Evolutionary conservation across 2,113 vertebrate genomes (phyloP).

Genomic region (Chaetorhynchus papuensis): DNA sequence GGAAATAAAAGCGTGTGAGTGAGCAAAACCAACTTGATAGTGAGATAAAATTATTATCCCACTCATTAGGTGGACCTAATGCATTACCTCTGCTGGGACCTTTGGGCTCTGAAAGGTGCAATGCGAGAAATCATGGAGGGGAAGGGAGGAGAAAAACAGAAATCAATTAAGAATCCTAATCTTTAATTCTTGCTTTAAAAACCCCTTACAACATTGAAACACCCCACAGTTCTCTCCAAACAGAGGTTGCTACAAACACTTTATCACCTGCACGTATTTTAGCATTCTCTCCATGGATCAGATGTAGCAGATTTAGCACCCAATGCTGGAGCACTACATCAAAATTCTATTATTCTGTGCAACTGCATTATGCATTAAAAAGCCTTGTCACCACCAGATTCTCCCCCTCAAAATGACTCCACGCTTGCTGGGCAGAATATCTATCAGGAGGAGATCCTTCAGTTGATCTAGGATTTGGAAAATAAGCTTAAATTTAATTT

Average conservation of each 20-base stretch:
- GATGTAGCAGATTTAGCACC: slow-evolving; percentile 40
- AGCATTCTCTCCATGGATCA: slow-evolving; percentile 12
- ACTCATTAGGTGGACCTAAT: slow-evolving; percentile 72
- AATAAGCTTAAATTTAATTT: neutral
- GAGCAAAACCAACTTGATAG: slow-evolving; percentile 43
- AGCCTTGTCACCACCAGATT: slow-evolving; percentile 15
- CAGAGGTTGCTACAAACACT: neutral
- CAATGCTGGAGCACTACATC: slow-evolving; percentile 25
- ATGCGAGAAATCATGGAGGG: neutral
- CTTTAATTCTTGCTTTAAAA: neutral
- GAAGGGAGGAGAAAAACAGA: slow-evolving; percentile 24
- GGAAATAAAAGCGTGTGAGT: neutral
- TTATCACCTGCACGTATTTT: slow-evolving; percentile 7
- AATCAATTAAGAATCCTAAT: slow-evolving; percentile 2
- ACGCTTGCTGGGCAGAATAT: neutral
- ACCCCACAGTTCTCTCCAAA: neutral
- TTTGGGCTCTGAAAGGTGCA: slow-evolving; percentile 65
- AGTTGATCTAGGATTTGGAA: neutral
- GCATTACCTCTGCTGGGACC: slow-evolving; percentile 64
- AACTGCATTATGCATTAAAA: slow-evolving; percentile 50
- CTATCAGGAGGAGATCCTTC: neutral
- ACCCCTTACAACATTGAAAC: neutral
- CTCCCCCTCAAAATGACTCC: slow-evolving; percentile 12
- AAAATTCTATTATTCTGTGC: slow-evolving; percentile 52
- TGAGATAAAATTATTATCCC: slow-evolving; percentile 61